These are phyloP conservation scores for Dexiosoma caninum DNA, from an alignment of 2,888 invertebrate species.

Conservation along the genomic window DNA sequence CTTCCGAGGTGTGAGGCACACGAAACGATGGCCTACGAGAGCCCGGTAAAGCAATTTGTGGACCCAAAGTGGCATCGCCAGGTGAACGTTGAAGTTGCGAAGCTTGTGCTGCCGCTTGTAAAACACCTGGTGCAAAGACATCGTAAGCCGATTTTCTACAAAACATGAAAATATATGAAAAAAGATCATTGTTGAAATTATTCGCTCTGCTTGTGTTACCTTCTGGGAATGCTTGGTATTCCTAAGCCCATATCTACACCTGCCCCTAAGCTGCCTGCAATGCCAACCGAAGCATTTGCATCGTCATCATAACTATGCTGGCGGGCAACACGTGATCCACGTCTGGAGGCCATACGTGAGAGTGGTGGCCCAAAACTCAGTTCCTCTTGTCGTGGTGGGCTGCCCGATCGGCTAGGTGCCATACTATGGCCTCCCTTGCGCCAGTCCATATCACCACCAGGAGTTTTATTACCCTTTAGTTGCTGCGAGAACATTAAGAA, in stretches of 20 bases:
- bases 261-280: slow-evolving; percentile 66
- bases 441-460: slow-evolving; percentile 80
- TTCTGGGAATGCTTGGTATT: slow-evolving; percentile 86
- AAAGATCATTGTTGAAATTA: neutral
- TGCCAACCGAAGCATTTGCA: slow-evolving; percentile 70
- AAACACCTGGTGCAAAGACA: slow-evolving; percentile 84
- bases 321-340: slow-evolving; percentile 83
- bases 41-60: slow-evolving; percentile 75
- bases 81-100: slow-evolving; percentile 72
- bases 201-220: slow-evolving; percentile 74
- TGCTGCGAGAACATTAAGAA: slow-evolving; percentile 73
- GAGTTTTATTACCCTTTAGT: slow-evolving; percentile 83
- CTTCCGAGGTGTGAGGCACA: slow-evolving; percentile 80
- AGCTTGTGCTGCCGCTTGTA: slow-evolving; percentile 77
- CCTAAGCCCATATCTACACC: slow-evolving; percentile 81
- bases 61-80: slow-evolving; percentile 74
- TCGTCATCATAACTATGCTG: slow-evolving; percentile 93
- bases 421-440: slow-evolving; percentile 81
- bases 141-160: slow-evolving; percentile 85
- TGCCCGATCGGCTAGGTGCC: slow-evolving; percentile 82
- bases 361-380: slow-evolving; percentile 72
- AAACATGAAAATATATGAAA: neutral
- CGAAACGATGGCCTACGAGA: slow-evolving; percentile 83
- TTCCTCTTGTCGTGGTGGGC: slow-evolving; percentile 79
- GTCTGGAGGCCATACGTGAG: slow-evolving; percentile 79